Percentiles rank a stretch among this genome's conserved stretches.
phyloP scores from a whole-genome alignment of 2,797 vertebrate species.

The Kryptolebias ocellatus region DNA sequence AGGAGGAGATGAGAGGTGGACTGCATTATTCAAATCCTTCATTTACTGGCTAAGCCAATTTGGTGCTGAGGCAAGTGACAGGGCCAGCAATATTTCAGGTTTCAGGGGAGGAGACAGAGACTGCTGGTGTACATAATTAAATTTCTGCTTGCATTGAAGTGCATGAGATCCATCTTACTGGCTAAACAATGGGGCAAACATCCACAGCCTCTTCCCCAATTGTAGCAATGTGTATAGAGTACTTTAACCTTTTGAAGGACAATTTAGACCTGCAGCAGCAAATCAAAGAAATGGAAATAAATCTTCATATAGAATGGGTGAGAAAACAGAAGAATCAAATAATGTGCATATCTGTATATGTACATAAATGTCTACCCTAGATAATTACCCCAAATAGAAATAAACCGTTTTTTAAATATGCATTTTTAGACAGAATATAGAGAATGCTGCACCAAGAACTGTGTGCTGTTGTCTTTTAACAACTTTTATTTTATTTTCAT shows the following conservation, averaged over 20 bases:
- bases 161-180: slow-evolving; percentile 71
- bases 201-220: slow-evolving; percentile 49
- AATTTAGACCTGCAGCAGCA: not conserved
- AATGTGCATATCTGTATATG: no score
- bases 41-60: slow-evolving; percentile 84
- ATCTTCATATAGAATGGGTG: no score
- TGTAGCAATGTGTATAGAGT: slow-evolving; percentile 39
- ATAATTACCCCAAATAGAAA: no score
- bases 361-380: no score
- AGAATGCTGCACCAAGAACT: no score
- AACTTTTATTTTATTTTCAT: no score
- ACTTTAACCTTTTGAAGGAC: not conserved
- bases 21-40: slow-evolving; percentile 83
- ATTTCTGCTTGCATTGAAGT: slow-evolving; percentile 75
- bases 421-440: no score
- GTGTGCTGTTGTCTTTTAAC: no score
- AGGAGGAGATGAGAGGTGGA: slow-evolving; percentile 63
- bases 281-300: not conserved
- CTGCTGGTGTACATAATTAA: slow-evolving; percentile 75
- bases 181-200: slow-evolving; percentile 53
- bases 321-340: no score
- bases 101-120: slow-evolving; percentile 70
- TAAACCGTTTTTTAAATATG: no score
- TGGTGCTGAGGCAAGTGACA: slow-evolving; percentile 73
- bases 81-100: slow-evolving; percentile 75